Base-by-base conservation (phyloP, 2,113 vertebrate genomes). In the Mirounga angustirostris region DNA sequence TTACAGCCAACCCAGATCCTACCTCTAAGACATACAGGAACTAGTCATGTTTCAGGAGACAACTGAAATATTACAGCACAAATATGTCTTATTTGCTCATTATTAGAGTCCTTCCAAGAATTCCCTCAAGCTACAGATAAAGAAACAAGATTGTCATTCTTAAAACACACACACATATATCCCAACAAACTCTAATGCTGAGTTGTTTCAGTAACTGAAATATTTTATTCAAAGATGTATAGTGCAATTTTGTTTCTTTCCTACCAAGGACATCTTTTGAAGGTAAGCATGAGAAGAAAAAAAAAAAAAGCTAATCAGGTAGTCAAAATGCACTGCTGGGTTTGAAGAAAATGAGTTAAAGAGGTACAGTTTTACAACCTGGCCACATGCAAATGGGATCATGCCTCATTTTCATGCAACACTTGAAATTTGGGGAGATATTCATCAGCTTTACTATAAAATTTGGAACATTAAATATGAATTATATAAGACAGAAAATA, bases 321-420 rank as follows among this genome's bases (percentile, higher is more conserved):
- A 12, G 24, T 36, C 22, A 16, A 18, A 82, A 3, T 21, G 5
- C 9, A 5, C 8, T 10, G 36, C 8, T 5, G 14, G 12, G 4
- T 16, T 22, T 46, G 36, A 21, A 7, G 36, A 43, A 30, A 59
- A 18, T 0, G 2, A 12, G 4, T 10, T 14, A 14, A 19, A 4
- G 3, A 30, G 33, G 11, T 1, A 1, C 3, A 1, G 6, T 43
- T 21, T 30, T 21, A 10, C 4, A 4, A 10, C 6, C 33, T 13
- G 0, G 26, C 24, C 46, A 1, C 3, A 21, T 8, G 36, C 26
- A 28, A 7, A 22, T 2, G 1, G 15, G 21, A 16, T 43, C 26
- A 0, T 12, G 14, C 43, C 65, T 82, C 16, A 22, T 2, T 18
- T 4, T 5, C 15, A 8, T 0, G 21, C 4, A 1, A 11, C 8